Base-by-base conservation (phyloP, 2,113 vertebrate species). In the Pelmatolapia mariae region DNA sequence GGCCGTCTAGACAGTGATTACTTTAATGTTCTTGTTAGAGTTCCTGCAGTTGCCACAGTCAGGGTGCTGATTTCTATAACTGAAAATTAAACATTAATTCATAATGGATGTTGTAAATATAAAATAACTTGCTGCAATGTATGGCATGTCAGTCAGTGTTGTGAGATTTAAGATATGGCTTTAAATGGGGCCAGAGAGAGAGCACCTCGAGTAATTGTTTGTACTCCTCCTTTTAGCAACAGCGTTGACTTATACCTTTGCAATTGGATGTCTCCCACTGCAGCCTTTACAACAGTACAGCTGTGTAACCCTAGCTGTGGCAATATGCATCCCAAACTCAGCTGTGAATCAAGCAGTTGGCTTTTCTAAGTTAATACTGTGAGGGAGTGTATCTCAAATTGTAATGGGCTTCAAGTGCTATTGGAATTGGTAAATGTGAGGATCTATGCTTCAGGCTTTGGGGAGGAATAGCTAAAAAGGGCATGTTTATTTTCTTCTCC, bases 371-470 rank as follows among this genome's bases (percentile, higher is more conserved):
- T 93, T 95, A 92, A 93, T 92, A 89, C 91, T 89, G 86, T 45
- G 87, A 91, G 81, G 79, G 84, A 94, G 93, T 92, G 90, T 95
- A 96, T 96, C 84, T 92, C 94, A 95, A 95, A 95, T 94, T 96
- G 88, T 89, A 95, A 96, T 93, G 87, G 87, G 85, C 82, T 81
- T 91, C 16, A 92, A 94, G 90, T 93, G 83, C 81, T 90, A 86
- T 92, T 88, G 90, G 76, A 93, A 92, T 87, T 86, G 89, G 76
- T 93, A 93, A 95, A 96, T 92, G 93, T 91, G 92, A 90, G 86
- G 89, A 94, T 93, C 89, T 82, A 82, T 93, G 86, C 56, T 86
- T 80, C 82, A 63, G 82, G 84, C 87, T 92, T 93, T 90, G 84
- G 73, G 89, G 86, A 88, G 54, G 90, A 94, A 93, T 90, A 88